Conservation (phyloP, 2,888 invertebrate genomes). For the Campoletis raptor region DNA sequence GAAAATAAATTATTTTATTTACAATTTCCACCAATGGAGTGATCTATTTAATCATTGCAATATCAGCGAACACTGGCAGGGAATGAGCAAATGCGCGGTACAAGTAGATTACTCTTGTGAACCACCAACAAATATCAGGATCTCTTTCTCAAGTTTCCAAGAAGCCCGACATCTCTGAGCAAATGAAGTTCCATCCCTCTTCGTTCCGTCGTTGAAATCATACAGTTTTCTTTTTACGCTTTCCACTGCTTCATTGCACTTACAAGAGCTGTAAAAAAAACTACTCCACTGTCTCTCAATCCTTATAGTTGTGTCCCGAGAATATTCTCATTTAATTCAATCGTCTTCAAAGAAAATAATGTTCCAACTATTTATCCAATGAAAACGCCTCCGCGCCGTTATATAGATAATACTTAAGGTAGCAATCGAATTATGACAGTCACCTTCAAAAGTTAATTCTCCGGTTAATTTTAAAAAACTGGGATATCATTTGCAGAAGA, state of each 20-base stretch:
- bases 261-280: not conserved
- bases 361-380: not conserved
- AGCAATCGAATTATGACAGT: too few species aligned
- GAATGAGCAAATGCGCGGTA: slow-evolving; percentile 9
- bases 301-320: not conserved
- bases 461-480: too few species aligned
- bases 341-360: not conserved
- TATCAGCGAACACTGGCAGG: not conserved
- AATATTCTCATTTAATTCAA: not conserved
- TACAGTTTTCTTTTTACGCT: slow-evolving; percentile 17
- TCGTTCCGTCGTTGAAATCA: slow-evolving; percentile 26
- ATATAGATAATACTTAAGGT: not conserved
- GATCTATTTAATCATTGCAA: not conserved
- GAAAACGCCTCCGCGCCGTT: not conserved
- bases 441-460: too few species aligned
- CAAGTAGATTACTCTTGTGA: slow-evolving; percentile 41
- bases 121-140: slow-evolving; percentile 50
- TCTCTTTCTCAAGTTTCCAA: slow-evolving; percentile 20
- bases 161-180: slow-evolving; percentile 26
- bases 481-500: too few species aligned
- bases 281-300: slow-evolving; percentile 10
- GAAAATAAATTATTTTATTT: not conserved
- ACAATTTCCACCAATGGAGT: not conserved
- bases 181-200: slow-evolving; percentile 51
- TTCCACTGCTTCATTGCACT: not conserved